A percentile compares a stretch with the other conserved stretches of the same genome.
phyloP scores from a whole-genome alignment of 2,888 invertebrate species.

The Therioaphis trifolii region DNA sequence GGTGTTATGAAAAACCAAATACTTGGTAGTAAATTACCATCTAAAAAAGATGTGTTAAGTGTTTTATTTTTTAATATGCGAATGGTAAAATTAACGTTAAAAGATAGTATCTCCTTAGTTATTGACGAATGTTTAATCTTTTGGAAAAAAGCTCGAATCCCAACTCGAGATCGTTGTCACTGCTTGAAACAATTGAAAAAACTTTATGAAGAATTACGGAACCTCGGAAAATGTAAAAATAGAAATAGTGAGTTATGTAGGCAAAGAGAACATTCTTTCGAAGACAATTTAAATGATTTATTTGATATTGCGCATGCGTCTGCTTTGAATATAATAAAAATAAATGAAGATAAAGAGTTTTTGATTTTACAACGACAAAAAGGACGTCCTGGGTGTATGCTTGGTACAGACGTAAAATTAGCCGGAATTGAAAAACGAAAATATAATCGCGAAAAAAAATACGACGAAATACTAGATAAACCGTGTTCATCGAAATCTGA shows the following conservation, averaged over 20 bases:
- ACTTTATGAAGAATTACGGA: not conserved
- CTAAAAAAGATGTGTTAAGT: not conserved
- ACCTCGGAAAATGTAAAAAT: not conserved
- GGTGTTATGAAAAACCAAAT: not conserved
- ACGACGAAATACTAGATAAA: too few species aligned
- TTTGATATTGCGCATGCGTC: conserved; percentile 3
- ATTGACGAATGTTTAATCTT: not conserved
- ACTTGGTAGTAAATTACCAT: not conserved
- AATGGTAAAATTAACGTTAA: not conserved
- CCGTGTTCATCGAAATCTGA: too few species aligned
- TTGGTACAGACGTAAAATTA: not conserved
- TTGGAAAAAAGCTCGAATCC: conserved; percentile 23
- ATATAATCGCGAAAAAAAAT: not conserved
- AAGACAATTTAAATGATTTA: not conserved
- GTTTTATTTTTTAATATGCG: conserved; percentile 6
- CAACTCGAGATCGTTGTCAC: not conserved
- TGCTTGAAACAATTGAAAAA: not conserved
- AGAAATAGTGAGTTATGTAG: not conserved
- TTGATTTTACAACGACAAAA: not conserved
- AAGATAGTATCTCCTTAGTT: not conserved
- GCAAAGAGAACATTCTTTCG: not conserved
- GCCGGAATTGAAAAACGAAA: not conserved
- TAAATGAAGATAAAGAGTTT: conserved; percentile 6
- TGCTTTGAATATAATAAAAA: not conserved
- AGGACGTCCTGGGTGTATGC: not conserved